Conservation (phyloP, 1,140 invertebrate species). For the Bombus breviceps region DNA sequence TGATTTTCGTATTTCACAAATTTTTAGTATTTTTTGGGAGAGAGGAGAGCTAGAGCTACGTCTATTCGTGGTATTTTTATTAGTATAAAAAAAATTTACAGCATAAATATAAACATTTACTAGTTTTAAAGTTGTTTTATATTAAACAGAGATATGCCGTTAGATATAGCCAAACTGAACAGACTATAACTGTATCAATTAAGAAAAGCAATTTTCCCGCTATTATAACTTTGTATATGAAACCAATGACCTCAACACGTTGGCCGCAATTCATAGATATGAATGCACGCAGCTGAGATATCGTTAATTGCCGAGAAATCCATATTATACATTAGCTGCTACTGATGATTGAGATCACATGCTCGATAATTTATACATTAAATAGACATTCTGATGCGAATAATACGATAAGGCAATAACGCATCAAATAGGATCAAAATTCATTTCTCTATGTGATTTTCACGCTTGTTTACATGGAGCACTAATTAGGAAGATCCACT, state of each 20-base stretch:
- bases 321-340: neutral
- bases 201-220: neutral
- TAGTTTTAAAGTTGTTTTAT: neutral
- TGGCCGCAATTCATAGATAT: neutral
- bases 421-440: too few species aligned
- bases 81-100: neutral
- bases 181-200: neutral
- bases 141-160: neutral
- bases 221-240: neutral
- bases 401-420: too few species aligned
- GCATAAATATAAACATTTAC: neutral
- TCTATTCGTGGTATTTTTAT: neutral
- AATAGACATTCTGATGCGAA: neutral
- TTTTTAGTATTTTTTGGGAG: too few species aligned
- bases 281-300: neutral
- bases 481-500: too few species aligned
- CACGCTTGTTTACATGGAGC: too few species aligned
- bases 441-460: too few species aligned
- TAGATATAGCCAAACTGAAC: neutral
- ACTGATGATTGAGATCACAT: neutral
- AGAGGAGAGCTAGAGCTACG: too few species aligned
- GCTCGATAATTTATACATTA: neutral
- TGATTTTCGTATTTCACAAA: too few species aligned
- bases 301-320: neutral
- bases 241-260: neutral